Base-by-base conservation (phyloP, 2,888 invertebrate genomes). In the Epirrita christyi region DNA sequence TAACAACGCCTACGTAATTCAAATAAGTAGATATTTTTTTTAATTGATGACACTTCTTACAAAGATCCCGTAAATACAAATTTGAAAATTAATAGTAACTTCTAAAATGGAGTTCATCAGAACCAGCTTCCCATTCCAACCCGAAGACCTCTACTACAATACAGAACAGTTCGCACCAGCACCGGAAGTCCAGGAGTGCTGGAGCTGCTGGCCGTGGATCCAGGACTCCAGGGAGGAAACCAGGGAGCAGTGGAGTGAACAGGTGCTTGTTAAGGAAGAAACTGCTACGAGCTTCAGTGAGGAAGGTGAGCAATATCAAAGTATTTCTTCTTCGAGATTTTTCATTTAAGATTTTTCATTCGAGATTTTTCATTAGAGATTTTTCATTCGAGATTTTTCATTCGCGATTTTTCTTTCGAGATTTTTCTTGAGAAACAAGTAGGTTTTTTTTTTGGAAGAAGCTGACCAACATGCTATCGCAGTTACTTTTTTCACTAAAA, bases 161-260 rank as follows among this genome's bases (percentile, higher is more conserved):
- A 63, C 63, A 32, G 55, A 46, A 27, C 51, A 47, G 40, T 46
- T 45, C 27, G 44, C 47, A 7, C 50, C 56, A 32, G 56, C 40
- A 0, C 49, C 47, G 0, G 52, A 40, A 10, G 32, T 2, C 21
- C 61, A 60, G 47, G 67, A 63, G 55, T 59, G 53, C 38, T 59
- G 55, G 53, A 40, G 55, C 10, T 87, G 80, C 52, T 63, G 86
- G 45, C 86, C 85, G 0, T 77, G 86, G 67, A 75, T 78, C 55
- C 87, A 84, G 58, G 87, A 87, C 11, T 76, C 76, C 21, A 5
- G 32, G 9, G 66, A 52, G 49, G 48, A 52, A 37, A 8, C 45
- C 29, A 37, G 58, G 15, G 55, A 55, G 53, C 78, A 78, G 32
- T 67, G 74, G 44, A 65, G 64, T 0, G 65, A 67, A 15, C 52